A percentile compares a stretch with the other conserved stretches of the same genome.
These are phyloP conservation scores for Desmodus rotundus DNA, from an alignment of 2,113 vertebrate species.

Conservation along the genomic window DNA sequence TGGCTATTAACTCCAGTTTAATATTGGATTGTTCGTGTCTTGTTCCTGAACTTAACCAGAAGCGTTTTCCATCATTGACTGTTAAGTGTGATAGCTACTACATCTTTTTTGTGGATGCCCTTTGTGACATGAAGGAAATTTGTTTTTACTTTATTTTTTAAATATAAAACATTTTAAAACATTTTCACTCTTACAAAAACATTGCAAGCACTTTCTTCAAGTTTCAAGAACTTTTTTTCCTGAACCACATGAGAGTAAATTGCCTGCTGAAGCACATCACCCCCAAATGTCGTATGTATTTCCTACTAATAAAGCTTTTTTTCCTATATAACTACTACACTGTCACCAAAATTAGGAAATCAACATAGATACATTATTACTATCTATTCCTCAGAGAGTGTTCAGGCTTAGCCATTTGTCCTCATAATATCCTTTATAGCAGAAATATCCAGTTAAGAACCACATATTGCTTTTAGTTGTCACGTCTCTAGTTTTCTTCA, in stretches of 20 bases:
- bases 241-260: not conserved
- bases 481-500: not conserved
- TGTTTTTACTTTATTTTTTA: not conserved
- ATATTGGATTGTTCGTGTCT: not conserved
- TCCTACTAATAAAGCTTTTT: not conserved
- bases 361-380: not conserved
- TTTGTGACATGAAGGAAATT: not conserved
- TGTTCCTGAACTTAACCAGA: not conserved
- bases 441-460: not conserved
- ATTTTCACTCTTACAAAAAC: not conserved
- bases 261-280: not conserved
- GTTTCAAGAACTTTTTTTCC: not conserved
- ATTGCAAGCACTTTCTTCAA: not conserved
- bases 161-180: not conserved
- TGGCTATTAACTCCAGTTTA: not conserved
- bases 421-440: not conserved
- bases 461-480: not conserved
- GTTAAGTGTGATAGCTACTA: not conserved
- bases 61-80: not conserved
- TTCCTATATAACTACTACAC: not conserved
- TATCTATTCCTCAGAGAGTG: not conserved
- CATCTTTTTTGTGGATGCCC: not conserved
- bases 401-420: not conserved
- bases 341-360: not conserved
- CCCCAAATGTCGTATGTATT: not conserved